Conservation (phyloP, 1,140 invertebrate genomes). For the Arctopsyche grandis region DNA sequence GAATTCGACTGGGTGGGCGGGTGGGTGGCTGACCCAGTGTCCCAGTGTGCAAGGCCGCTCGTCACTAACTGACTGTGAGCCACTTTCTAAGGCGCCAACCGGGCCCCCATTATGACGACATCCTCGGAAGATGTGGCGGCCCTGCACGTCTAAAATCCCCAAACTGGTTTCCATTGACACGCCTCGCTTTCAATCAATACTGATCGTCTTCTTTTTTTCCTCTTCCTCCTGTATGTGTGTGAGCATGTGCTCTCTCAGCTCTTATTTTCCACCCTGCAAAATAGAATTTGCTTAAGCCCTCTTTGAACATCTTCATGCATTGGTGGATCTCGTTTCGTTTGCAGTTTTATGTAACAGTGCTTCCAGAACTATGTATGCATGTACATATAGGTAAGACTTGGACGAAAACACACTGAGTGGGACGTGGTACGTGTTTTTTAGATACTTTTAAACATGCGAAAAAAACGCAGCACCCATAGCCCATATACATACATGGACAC, state of each 20-base stretch:
- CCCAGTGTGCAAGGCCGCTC: background rate
- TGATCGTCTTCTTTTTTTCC: background rate
- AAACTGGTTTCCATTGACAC: conserved; percentile 7
- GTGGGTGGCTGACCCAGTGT: conserved; percentile 1
- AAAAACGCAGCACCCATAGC: too few relatives aligned
- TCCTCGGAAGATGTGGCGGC: conserved; percentile 9
- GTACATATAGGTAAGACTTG: too few relatives aligned
- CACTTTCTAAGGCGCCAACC: conserved; percentile 24
- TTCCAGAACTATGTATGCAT: too few relatives aligned
- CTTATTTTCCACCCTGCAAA: too few relatives aligned
- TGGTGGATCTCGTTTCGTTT: background rate
- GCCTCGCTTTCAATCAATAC: background rate
- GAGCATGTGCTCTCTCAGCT: too few relatives aligned
- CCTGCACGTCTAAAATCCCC: background rate
- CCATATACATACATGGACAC: too few relatives aligned
- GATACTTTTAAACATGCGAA: too few relatives aligned
- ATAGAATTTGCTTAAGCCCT: too few relatives aligned
- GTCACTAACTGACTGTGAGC: background rate
- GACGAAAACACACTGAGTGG: too few relatives aligned
- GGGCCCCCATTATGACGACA: conserved; percentile 18
- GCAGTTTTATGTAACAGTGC: background rate
- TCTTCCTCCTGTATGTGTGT: background rate
- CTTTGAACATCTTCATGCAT: too few relatives aligned
- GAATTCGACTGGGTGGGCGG: background rate
- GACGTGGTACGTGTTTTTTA: too few relatives aligned